Percentiles rank a stretch among this genome's conserved stretches.
Conservation (phyloP, 2,113 vertebrate genomes). For the Vimba vimba region DNA sequence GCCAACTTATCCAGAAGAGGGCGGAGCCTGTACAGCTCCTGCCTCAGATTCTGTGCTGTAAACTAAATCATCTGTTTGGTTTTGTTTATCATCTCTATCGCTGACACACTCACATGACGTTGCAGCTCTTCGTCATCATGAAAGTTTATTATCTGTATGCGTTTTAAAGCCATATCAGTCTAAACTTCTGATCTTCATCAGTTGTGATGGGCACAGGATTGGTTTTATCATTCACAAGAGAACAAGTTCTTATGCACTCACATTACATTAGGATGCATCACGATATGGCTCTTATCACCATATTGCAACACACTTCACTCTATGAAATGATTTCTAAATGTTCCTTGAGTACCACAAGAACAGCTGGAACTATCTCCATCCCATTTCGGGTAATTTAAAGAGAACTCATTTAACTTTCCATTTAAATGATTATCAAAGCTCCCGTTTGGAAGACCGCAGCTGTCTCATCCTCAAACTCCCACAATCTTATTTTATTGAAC, state of each 20-base stretch:
- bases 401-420: background rate
- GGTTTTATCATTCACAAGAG: too few species aligned
- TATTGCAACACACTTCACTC: background rate
- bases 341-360: background rate
- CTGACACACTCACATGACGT: too few species aligned
- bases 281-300: background rate
- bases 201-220: too few species aligned
- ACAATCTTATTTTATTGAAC: constrained; percentile 10
- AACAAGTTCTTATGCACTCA: background rate
- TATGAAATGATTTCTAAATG: background rate
- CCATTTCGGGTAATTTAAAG: background rate
- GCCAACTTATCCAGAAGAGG: too few species aligned
- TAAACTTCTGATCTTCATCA: too few species aligned
- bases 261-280: background rate
- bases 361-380: background rate
- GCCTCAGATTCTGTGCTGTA: too few species aligned
- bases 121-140: too few species aligned
- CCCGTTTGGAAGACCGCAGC: constrained; percentile 12
- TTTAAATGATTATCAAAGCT: constrained; percentile 15
- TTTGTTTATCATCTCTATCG: too few species aligned
- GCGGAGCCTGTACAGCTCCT: too few species aligned
- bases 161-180: too few species aligned
- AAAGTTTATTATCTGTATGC: too few species aligned
- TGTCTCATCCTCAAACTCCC: constrained; percentile 9
- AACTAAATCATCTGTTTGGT: too few species aligned